Conservation (phyloP, 2,888 invertebrate genomes). For the Arge pagana region DNA sequence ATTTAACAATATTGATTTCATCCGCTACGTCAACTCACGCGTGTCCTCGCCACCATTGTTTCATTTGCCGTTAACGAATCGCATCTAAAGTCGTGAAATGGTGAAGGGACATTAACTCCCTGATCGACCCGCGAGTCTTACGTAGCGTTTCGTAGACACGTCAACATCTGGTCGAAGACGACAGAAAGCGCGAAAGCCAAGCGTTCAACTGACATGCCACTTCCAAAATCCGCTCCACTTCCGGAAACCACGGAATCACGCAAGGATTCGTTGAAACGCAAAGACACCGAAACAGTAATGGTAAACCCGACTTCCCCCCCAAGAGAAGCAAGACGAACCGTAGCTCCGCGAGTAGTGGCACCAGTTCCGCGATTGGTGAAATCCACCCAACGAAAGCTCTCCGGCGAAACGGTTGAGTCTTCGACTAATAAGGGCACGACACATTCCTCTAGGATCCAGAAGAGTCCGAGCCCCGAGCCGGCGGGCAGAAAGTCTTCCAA, state of each 20-base stretch:
- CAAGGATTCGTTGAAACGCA: background rate
- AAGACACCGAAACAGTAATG: background rate
- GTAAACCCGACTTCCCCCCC: background rate
- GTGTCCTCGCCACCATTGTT: too few relatives aligned
- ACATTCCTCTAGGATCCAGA: conserved; percentile 35
- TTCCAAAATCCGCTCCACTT: background rate
- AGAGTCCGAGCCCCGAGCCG: conserved; percentile 43
- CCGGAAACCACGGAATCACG: conserved; percentile 1
- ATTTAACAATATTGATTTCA: too few relatives aligned
- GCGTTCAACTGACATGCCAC: conserved; percentile 8
- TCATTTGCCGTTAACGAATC: too few relatives aligned
- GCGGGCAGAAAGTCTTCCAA: conserved; percentile 30
- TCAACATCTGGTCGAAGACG: conserved; percentile 16
- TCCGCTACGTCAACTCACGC: too few relatives aligned
- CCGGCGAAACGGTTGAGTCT: conserved; percentile 20
- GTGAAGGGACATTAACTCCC: too few relatives aligned
- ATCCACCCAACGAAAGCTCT: conserved; percentile 23
- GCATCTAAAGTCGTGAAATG: too few relatives aligned
- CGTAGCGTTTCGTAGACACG: conserved; percentile 15
- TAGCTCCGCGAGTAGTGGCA: background rate
- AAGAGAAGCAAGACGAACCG: conserved; percentile 1
- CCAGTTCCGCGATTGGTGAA: conserved; percentile 17
- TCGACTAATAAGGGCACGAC: background rate
- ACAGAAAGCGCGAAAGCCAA: conserved; percentile 10
- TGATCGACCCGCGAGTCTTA: too few relatives aligned